phyloP scores from a whole-genome alignment of 1,140 invertebrate species.

The Rhizoglyphus robini region DNA sequence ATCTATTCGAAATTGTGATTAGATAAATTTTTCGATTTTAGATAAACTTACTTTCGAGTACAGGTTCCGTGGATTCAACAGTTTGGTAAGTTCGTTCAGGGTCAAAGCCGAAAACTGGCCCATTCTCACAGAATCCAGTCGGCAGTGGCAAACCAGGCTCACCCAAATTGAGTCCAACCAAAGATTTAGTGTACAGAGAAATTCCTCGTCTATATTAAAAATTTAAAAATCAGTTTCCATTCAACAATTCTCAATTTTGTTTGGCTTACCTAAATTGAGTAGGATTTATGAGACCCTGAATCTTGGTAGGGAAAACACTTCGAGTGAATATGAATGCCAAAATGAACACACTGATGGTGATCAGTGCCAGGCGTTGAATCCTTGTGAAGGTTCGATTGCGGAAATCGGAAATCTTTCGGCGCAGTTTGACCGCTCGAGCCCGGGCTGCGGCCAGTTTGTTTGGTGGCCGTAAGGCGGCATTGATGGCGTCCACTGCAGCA shows the following conservation, averaged over 20 bases:
- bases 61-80: too few relatives aligned
- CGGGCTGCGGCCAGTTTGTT: not conserved
- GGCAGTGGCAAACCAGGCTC: not conserved
- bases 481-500: not conserved
- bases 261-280: not conserved
- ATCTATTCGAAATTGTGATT: not conserved
- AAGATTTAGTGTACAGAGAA: not conserved
- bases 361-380: not conserved
- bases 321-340: not conserved
- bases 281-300: not conserved
- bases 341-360: not conserved
- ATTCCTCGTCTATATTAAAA: not conserved
- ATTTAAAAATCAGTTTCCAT: not conserved
- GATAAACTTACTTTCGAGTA: not conserved
- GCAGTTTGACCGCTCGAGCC: not conserved
- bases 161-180: not conserved
- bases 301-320: not conserved
- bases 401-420: not conserved
- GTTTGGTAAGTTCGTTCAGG: not conserved
- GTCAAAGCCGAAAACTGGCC: not conserved
- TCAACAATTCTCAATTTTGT: not conserved
- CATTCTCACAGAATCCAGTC: not conserved
- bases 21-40: not conserved
- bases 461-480: not conserved
- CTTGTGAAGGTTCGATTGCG: not conserved